A percentile compares a stretch with the other conserved stretches of the same genome.
phyloP scores from a whole-genome alignment of 2,113 vertebrate species.

The Macroglossus sobrinus region DNA sequence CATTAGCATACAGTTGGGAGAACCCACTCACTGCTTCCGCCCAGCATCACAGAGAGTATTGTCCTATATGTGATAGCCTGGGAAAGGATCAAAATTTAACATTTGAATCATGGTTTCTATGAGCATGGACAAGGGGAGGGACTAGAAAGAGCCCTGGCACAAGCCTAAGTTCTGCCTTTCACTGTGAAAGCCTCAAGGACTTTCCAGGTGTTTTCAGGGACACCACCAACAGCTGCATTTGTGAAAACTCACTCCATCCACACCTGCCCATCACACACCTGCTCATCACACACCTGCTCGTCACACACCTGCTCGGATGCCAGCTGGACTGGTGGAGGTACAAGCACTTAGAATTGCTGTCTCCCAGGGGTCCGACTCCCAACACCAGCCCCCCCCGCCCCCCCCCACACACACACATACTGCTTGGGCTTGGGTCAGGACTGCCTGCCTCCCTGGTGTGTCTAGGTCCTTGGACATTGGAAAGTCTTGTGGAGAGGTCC shows the following conservation, averaged over 20 bases:
- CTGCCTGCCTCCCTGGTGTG: neutral
- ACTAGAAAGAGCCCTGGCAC: neutral
- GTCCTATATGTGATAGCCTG: neutral
- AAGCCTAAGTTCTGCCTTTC: neutral
- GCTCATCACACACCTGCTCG: neutral
- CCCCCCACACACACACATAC: neutral
- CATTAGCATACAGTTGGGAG: neutral
- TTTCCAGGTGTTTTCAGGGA: neutral
- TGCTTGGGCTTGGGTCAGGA: neutral
- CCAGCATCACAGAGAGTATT: neutral
- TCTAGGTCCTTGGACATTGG: neutral
- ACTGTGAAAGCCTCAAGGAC: no score
- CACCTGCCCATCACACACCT: neutral
- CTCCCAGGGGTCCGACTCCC: neutral
- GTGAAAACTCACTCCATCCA: neutral
- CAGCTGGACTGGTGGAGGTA: neutral
- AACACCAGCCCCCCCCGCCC: rapidly evolving
- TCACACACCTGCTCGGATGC: neutral
- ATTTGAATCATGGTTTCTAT: neutral
- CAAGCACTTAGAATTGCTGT: neutral
- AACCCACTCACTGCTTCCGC: neutral
- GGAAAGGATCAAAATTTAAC: neutral
- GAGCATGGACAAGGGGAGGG: no score
- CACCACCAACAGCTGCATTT: neutral
- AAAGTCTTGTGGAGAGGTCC: neutral